Base-by-base conservation (phyloP, 2,113 vertebrate species). In the Alethe diademata region DNA sequence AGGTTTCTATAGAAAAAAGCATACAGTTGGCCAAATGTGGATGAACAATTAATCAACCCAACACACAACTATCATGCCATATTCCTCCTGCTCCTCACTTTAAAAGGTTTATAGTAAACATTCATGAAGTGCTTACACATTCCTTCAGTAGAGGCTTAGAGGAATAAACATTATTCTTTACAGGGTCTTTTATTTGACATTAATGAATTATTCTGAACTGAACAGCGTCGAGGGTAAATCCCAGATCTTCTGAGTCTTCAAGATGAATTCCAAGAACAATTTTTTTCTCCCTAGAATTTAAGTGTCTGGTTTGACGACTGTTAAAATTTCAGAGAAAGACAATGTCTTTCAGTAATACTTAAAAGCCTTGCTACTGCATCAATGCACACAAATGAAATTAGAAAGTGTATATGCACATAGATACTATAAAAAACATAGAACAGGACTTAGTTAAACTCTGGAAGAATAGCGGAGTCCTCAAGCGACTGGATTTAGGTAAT, bases 131-230 rank as follows among this genome's bases (percentile, higher is more conserved):
- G 56, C 75, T 96, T 95, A 86, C 28, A 86, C 14, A 90, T 72
- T 31, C 60, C 86, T 83, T 90, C 67, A 71, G 38, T 5, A 80
- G 45, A 86, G 22, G 42, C 60, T 90, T 71, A 86, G 12, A 91
- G 35, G 35, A 93, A 65, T 91, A 95, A 93, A 91, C 56, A 70
- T 72, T 90, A 58, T 66, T 94, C 62, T 95, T 96, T 76, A 86
- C 16, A 24, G 31, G 15, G 38, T 53, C 64, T 88, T 87, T 83
- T 86, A 94, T 76, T 62, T 83, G 71, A 92, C 78, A 85, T 65
- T 78, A 91, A 89, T 73, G 45, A 85, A 92, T 92, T 91, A 76
- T 50, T 79, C 38, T 92, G 22, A 90, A 88, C 16, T 58, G 29
- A 86, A 70, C 16, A 88, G 60, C 75, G 76, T 78, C 26, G 80